Evolutionary conservation across 2,797 vertebrate genomes (phyloP), one percentile per base, ranked within the genome.

Genomic region (Paguma larvata): DNA sequence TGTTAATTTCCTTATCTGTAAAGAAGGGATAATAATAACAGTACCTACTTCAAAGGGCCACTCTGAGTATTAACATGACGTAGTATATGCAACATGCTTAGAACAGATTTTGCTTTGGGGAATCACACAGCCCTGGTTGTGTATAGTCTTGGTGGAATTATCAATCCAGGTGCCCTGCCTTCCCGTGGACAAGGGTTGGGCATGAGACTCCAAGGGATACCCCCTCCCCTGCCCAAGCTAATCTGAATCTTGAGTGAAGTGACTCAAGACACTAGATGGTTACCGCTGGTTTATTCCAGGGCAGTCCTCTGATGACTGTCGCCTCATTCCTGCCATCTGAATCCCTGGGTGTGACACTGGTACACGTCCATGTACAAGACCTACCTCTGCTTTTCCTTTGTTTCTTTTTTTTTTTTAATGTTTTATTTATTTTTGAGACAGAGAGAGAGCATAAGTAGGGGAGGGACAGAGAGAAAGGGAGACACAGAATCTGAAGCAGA

Each of bases 1-100:
- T 87, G 84, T 95, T 90, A 59, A 5, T 94, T 46, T 92, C 18
- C 77, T 96, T 78, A 83, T 78, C 46, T 89, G 62, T 91, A 92
- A 89, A 89, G 84, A 38, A 94, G 11, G 32, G 30, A 65, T 70
- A 27, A 25, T 38, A 87, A 75, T 34, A 96, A 78, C 27, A 83
- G 46, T 59, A 51, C 59, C 11, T 62, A 77, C 67, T 34, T 80
- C 67, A 53, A 73, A 89, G 23, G 79, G 41, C n/a, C 75, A 62
- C 44, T 63, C 62, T 63, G 73, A 85, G n/a, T 34, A 62, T 67
- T 93, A 75, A 93, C 77, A 53, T 86, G 46, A 89, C 11, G 53
- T 93, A 32, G 59, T 38, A 85, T 68, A 80, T 41, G 18, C 44
- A 63, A 56, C 63, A 53, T 53, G 19, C 53, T 84, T 94, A 87